Conservation (phyloP, 1,140 invertebrate species). For the Eurosta solidaginis region DNA sequence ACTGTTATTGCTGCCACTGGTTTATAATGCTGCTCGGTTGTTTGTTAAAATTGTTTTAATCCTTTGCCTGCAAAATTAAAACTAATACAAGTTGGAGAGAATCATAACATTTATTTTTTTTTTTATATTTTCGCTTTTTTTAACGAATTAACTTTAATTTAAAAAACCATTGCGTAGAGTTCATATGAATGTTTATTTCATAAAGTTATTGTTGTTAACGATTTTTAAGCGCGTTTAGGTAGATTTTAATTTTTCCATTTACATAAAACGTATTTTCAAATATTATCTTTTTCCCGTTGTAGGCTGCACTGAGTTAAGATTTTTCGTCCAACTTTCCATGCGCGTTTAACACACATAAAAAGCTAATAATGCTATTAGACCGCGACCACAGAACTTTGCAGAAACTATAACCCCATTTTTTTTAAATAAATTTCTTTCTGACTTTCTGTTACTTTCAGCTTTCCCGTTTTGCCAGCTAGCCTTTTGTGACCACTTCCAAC, state of each 20-base stretch:
- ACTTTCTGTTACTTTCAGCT: neutral
- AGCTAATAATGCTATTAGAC: neutral
- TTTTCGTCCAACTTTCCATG: neutral
- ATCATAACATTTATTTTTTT: neutral
- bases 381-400: neutral
- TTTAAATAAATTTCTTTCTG: neutral
- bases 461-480: slow-evolving; percentile 12
- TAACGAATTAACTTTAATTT: too few relatives aligned
- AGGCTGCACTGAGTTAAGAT: neutral
- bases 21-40: too few relatives aligned
- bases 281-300: neutral
- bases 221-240: neutral
- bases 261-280: neutral
- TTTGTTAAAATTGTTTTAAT: slow-evolving; percentile 9
- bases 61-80: slow-evolving; percentile 19
- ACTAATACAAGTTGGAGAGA: neutral
- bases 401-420: neutral
- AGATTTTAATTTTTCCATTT: neutral
- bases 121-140: neutral
- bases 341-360: neutral
- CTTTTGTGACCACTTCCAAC: slow-evolving; percentile 11
- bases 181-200: neutral
- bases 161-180: too few relatives aligned
- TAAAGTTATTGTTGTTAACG: neutral
- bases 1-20: neutral